Conservation (phyloP, 2,113 vertebrate species). For the Haemorhous mexicanus region DNA sequence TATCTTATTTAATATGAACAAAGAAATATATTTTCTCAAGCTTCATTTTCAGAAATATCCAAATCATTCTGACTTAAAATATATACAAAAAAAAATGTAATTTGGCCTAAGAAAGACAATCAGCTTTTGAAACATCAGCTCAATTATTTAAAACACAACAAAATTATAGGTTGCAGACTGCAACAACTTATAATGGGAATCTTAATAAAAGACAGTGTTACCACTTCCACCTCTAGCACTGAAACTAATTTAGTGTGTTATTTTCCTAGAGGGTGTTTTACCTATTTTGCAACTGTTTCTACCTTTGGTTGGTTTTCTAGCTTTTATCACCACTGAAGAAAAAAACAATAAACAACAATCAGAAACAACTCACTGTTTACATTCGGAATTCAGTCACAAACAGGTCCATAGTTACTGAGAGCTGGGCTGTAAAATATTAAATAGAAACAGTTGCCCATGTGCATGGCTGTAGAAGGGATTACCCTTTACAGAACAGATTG, state of each 20-base stretch:
- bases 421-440: neutral
- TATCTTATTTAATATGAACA: neutral
- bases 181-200: neutral
- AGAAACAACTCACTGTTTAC: neutral
- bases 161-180: conserved; percentile 16
- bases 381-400: neutral
- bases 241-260: neutral
- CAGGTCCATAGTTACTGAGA: neutral
- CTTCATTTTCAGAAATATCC: neutral
- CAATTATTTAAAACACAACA: conserved; percentile 26
- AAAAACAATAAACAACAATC: neutral
- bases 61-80: conserved; percentile 19
- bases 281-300: neutral
- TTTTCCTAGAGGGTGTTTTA: neutral
- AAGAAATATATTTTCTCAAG: conserved; percentile 8
- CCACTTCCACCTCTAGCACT: neutral
- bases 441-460: neutral
- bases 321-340: neutral
- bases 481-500: neutral
- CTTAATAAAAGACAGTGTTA: conserved; percentile 1
- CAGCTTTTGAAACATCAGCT: conserved; percentile 9
- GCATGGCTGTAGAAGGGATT: neutral
- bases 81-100: neutral
- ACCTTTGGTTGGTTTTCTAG: neutral
- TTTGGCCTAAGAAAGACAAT: neutral